phyloP scores from a whole-genome alignment of 2,797 vertebrate species.

The Cirrhinus molitorella region DNA sequence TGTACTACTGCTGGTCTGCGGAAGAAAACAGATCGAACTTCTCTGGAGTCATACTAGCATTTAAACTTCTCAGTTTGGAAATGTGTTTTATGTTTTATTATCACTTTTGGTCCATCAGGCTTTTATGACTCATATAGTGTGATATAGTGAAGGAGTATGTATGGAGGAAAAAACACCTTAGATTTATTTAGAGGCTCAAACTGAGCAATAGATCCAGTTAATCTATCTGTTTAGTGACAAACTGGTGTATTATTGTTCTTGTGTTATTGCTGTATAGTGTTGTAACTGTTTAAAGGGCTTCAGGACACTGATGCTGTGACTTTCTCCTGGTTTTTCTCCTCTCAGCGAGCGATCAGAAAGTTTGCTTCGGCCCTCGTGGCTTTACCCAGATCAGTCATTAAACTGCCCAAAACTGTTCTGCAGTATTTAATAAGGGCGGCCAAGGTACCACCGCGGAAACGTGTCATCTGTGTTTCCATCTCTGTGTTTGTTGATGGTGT shows the following conservation, averaged over 20 bases:
- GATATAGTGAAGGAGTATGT: background rate
- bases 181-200: background rate
- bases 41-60: too few relatives aligned
- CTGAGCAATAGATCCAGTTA: too few relatives aligned
- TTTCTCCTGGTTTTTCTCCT: slow-evolving; percentile 47
- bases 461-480: slow-evolving; percentile 39
- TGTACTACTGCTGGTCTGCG: background rate
- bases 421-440: slow-evolving; percentile 97
- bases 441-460: slow-evolving; percentile 86
- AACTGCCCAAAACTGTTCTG: slow-evolving; percentile 99
- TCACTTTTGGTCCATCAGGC: background rate
- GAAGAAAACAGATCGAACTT: background rate
- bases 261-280: background rate
- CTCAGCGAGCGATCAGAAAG: slow-evolving; percentile 97
- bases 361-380: slow-evolving; percentile 98
- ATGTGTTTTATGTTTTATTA: background rate
- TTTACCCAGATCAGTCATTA: slow-evolving; percentile 98
- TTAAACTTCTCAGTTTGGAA: background rate
- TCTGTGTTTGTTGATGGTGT: slow-evolving; percentile 48
- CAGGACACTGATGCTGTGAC: slow-evolving; percentile 26
- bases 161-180: too few relatives aligned
- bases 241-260: background rate
- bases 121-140: background rate
- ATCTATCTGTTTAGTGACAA: too few relatives aligned
- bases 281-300: background rate